Conservation (phyloP, 2,888 invertebrate genomes). For the Ecliptopera silaceata region DNA sequence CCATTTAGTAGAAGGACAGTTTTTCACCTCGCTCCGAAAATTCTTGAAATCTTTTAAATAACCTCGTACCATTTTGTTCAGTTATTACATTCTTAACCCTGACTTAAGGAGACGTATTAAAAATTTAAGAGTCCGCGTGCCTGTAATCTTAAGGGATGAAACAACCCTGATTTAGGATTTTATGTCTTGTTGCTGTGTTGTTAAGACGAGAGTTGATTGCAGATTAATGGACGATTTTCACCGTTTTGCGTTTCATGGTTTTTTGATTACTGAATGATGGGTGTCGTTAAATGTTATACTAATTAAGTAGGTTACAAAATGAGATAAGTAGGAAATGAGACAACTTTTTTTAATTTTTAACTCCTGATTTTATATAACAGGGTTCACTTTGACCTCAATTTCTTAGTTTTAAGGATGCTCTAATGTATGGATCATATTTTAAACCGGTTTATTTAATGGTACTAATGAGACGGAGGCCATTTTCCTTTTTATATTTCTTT, state of each 20-base stretch:
- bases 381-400: too few relatives aligned
- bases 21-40: background rate
- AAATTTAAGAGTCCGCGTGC: conserved; percentile 20
- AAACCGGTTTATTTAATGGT: too few relatives aligned
- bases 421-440: too few relatives aligned
- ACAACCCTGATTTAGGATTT: conserved; percentile 20
- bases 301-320: conserved; percentile 10
- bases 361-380: too few relatives aligned
- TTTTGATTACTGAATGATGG: conserved; percentile 13
- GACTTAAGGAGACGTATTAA: conserved; percentile 23
- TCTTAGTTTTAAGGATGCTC: too few relatives aligned
- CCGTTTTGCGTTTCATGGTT: conserved; percentile 3
- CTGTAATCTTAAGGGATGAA: conserved; percentile 24
- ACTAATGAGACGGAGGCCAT: too few relatives aligned
- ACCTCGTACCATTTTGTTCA: conserved; percentile 15
- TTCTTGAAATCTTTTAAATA: conserved; percentile 3
- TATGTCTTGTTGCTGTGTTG: conserved; percentile 21
- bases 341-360: background rate
- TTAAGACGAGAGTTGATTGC: conserved; percentile 20
- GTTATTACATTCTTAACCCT: conserved; percentile 24
- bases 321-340: background rate
- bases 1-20: too few relatives aligned
- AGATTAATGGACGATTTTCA: conserved; percentile 4
- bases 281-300: conserved; percentile 6
- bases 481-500: too few relatives aligned